Evolutionary conservation across 2,113 vertebrate genomes (phyloP).

Genomic region (Xenus cinereus): DNA sequence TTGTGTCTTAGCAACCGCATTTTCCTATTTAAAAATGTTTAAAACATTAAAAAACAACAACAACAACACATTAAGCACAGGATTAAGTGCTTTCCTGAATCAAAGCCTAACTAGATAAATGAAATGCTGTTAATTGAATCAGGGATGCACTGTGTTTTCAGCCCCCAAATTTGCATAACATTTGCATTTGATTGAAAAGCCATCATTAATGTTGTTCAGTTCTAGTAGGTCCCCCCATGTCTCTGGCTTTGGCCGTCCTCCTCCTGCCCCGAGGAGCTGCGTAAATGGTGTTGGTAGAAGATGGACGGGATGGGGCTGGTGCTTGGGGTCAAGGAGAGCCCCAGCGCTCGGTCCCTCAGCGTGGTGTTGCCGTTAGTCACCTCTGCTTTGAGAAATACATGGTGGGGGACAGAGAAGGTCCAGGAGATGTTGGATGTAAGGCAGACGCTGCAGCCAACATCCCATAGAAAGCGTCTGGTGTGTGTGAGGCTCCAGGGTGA

Average conservation of each 20-base stretch:
- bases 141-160: slow-evolving; percentile 48
- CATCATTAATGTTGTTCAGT: neutral
- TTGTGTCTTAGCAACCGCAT: slow-evolving; percentile 49
- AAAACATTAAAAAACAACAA: slow-evolving; percentile 8
- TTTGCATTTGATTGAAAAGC: slow-evolving; percentile 43
- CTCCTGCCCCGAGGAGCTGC: neutral
- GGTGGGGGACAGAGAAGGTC: neutral
- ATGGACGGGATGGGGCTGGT: neutral
- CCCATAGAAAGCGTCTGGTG: too few relatives aligned
- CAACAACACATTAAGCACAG: slow-evolving; percentile 16
- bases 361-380: rapidly evolving
- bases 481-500: neutral
- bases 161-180: slow-evolving; percentile 39
- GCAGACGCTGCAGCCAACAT: neutral
- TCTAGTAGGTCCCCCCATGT: neutral
- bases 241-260: neutral
- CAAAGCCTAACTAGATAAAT: slow-evolving; percentile 59
- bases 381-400: neutral
- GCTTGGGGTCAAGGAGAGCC: neutral
- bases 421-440: neutral
- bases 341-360: neutral
- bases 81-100: slow-evolving; percentile 46
- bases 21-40: slow-evolving; percentile 47
- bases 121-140: slow-evolving; percentile 60
- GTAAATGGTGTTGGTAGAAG: neutral